Evolutionary conservation across 2,113 vertebrate genomes (phyloP).

Genomic region (Ursus arctos): DNA sequence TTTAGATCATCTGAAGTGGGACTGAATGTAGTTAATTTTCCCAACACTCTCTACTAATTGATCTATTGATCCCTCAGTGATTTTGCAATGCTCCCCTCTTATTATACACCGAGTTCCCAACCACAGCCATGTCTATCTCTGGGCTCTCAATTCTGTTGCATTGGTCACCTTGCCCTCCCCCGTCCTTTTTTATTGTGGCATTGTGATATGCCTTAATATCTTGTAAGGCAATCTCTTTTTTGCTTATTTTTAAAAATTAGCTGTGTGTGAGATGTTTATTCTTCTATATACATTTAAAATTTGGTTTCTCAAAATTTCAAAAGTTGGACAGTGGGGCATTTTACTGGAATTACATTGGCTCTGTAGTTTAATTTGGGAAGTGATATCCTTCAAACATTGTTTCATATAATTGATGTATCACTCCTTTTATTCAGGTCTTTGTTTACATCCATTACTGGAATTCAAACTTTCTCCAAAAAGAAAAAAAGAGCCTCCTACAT

Average conservation of each 20-base stretch:
- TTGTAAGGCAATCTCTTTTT: background rate
- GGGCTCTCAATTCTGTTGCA: background rate
- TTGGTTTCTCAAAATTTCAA: background rate
- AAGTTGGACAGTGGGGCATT: background rate
- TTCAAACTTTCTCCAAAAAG: background rate
- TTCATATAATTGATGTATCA: background rate
- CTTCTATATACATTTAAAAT: slow-evolving; percentile 8
- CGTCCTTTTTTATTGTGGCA: background rate
- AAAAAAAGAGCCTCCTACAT: background rate
- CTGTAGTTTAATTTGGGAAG: background rate
- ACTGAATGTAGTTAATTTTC: background rate
- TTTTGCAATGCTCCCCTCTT: background rate
- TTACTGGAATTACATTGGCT: background rate
- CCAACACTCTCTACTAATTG: background rate
- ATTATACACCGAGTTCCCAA: background rate
- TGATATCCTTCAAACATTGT: slow-evolving; percentile 1
- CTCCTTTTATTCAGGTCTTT: slow-evolving; percentile 29
- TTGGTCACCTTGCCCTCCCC: background rate
- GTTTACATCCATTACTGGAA: slow-evolving; percentile 3
- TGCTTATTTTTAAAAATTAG: background rate
- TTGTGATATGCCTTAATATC: background rate
- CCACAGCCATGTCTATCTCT: background rate
- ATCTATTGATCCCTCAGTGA: background rate
- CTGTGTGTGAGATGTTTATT: background rate
- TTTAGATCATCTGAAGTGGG: background rate